Evolutionary conservation across 2,888 invertebrate genomes (phyloP).

Genomic region (Agriotes lineatus): DNA sequence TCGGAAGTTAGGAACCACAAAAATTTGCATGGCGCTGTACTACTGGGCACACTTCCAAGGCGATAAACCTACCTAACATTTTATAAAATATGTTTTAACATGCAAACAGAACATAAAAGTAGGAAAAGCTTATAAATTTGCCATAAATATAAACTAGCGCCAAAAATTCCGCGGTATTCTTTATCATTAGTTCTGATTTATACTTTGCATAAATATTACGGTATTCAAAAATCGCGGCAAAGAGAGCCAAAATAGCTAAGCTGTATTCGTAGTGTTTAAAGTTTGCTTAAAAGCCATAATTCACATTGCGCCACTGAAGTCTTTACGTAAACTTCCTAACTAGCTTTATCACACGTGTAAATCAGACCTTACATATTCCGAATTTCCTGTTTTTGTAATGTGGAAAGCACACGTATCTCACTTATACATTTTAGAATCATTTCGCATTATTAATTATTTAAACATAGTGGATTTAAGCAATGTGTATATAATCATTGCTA

Average conservation of each 20-base stretch:
- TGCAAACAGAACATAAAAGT: background rate
- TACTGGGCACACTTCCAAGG: background rate
- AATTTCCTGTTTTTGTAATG: too few relatives aligned
- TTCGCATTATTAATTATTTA: too few relatives aligned
- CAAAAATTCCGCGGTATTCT: background rate
- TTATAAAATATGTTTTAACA: background rate
- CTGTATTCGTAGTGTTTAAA: background rate
- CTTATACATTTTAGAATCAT: too few relatives aligned
- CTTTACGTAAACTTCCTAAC: background rate
- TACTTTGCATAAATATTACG: background rate
- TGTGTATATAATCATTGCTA: too few relatives aligned
- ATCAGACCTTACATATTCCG: slow-evolving; percentile 1
- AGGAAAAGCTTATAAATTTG: background rate
- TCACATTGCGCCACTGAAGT: background rate
- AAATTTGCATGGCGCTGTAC: too few relatives aligned
- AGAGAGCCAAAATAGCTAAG: background rate
- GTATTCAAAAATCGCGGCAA: background rate
- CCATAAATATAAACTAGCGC: background rate
- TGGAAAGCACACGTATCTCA: too few relatives aligned
- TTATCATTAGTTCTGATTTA: background rate
- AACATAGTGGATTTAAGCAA: too few relatives aligned
- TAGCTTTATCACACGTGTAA: background rate
- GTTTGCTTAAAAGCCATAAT: slow-evolving; percentile 4
- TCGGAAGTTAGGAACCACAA: too few relatives aligned
- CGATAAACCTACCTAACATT: too few relatives aligned